These are phyloP conservation scores for Platichthys stellatus DNA, from an alignment of 2,113 vertebrate genomes.

Conservation along the genomic window DNA sequence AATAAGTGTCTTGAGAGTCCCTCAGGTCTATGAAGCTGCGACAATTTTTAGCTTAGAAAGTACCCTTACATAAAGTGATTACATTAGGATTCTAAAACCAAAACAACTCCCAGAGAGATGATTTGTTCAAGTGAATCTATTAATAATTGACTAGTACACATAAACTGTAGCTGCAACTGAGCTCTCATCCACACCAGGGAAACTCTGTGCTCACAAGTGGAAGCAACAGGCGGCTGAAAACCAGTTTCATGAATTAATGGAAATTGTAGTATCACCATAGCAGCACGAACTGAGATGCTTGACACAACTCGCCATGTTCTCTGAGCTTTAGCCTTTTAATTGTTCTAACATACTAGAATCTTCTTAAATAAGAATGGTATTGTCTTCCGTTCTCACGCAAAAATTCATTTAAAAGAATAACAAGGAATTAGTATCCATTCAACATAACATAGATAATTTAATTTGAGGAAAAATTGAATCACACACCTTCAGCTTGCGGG, in stretches of 20 bases:
- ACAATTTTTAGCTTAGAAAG: too few species aligned
- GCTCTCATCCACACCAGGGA: not conserved
- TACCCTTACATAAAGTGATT: too few species aligned
- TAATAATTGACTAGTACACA: not conserved
- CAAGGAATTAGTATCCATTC: constrained; percentile 10
- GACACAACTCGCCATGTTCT: too few species aligned
- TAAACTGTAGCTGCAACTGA: constrained; percentile 1
- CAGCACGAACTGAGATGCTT: not conserved
- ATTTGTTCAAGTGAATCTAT: not conserved
- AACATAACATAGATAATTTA: constrained; percentile 2
- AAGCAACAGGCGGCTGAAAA: not conserved
- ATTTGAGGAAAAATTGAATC: not conserved
- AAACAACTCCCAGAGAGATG: too few species aligned
- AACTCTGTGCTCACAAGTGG: not conserved
- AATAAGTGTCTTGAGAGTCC: too few species aligned
- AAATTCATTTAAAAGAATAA: not conserved
- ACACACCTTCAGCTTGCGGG: constrained; percentile 42
- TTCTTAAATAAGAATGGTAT: too few species aligned
- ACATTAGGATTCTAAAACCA: too few species aligned
- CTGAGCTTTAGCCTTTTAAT: not conserved
- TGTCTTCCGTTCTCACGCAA: not conserved
- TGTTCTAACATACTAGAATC: too few species aligned
- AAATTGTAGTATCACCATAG: not conserved
- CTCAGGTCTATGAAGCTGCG: too few species aligned
- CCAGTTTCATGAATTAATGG: not conserved